Percentiles rank a stretch among this genome's conserved stretches.
These are phyloP conservation scores for Globodera rostochiensis DNA, from an alignment of 1,140 invertebrate genomes.

Conservation along the genomic window DNA sequence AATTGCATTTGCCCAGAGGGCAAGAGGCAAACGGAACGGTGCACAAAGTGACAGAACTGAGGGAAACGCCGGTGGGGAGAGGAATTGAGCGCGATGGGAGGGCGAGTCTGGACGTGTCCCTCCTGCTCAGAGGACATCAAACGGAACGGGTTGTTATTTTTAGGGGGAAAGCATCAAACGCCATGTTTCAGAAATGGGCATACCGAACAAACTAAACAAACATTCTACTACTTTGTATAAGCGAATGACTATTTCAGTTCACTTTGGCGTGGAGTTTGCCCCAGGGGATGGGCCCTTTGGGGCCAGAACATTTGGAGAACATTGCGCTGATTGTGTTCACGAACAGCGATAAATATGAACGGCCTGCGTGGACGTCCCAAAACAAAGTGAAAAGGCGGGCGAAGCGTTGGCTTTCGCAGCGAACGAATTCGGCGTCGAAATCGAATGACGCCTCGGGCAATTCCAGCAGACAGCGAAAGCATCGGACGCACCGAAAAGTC, in stretches of 20 bases:
- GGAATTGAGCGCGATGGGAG: not conserved
- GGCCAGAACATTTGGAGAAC: not conserved
- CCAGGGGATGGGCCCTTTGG: not conserved
- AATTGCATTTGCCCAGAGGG: constrained; percentile 35
- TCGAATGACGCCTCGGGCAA: constrained; percentile 24
- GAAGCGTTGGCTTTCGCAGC: constrained; percentile 6
- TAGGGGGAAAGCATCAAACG: no score
- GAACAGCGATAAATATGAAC: not conserved
- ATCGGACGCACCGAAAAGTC: constrained; percentile 38
- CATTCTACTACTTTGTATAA: no score
- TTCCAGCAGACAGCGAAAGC: constrained; percentile 23
- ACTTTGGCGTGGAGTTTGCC: not conserved
- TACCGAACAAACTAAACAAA: not conserved
- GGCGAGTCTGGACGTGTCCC: not conserved
- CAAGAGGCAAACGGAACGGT: constrained; percentile 17
- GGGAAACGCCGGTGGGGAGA: not conserved
- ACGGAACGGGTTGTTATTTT: not conserved
- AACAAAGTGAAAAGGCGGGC: constrained; percentile 3
- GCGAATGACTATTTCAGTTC: not conserved
- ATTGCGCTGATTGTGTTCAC: constrained; percentile 29
- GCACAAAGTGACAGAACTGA: not conserved
- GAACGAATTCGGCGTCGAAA: constrained; percentile 19
- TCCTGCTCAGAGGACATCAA: not conserved
- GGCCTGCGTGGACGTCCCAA: not conserved
- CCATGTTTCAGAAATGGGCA: not conserved